Evolutionary conservation across 2,113 vertebrate genomes (phyloP), one percentile per base, ranked within the genome.

Genomic region (Muscicapa adusta): DNA sequence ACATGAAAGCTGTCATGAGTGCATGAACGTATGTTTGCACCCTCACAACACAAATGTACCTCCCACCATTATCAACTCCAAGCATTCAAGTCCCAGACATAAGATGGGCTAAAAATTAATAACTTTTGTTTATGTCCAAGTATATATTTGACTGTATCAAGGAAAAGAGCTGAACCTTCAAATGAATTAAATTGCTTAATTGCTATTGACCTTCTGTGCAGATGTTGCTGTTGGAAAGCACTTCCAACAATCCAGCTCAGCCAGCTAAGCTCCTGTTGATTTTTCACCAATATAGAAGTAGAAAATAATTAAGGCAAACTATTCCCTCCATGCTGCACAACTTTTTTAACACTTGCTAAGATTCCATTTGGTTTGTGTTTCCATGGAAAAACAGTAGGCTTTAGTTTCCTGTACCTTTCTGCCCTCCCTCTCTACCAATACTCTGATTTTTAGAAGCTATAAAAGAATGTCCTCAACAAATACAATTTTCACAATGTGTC

Each of bases 21-120:
- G n/a, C 16, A 26, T 3, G 29, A 34, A 45, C 15, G 57, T 33
- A 6, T 1, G 0, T 1, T 0, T 20, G 28, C 17, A n/a, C 11
- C 23, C 89, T 76, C 3, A 0, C 38, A 66, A 33, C 9, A n/a
- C 10, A 74, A 28, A 20, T 14, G 5, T 45, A 20, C 53, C 47
- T 91, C 31, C 31, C 29, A 2, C 16, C 5, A 0, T 10, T 75
- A 53, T 12, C 66, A 90, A 28, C 16, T 80, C 18, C 23, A 70
- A 62, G 28, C 38, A 54, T 57, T 81, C 38, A 50, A 66, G 34
- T 6, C 9, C 10, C 34, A 61, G 14, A 24, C 42, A 16, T 17
- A 54, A 83, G 54, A 70, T 7, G 2, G 1, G 50, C 10, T 77
- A 62, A 89, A 92, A 81, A 29, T 16, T 7, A 42, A 28, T 33